Conservation (phyloP, 2,888 invertebrate genomes). For the Dicycla oo region DNA sequence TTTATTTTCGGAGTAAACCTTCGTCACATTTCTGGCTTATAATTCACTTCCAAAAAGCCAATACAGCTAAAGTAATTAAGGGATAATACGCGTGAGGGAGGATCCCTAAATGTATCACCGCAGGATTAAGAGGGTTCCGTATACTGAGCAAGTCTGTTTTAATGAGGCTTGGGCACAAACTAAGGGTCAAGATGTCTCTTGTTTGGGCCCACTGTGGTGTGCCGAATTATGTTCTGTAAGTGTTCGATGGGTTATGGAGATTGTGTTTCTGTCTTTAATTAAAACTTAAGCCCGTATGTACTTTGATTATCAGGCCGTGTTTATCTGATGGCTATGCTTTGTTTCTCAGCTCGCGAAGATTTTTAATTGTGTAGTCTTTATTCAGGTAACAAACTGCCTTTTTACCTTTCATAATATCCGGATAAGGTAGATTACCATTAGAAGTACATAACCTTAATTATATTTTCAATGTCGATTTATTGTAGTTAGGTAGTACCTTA, state of each 20-base stretch:
- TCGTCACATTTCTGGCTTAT: neutral
- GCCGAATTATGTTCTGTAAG: conserved; percentile 46
- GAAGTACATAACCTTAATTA: neutral
- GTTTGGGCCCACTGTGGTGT: conserved; percentile 37
- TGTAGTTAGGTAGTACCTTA: neutral
- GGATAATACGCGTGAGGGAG: conserved; percentile 47
- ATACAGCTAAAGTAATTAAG: conserved; percentile 56
- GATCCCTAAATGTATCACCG: conserved; percentile 53
- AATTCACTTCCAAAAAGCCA: conserved; percentile 46
- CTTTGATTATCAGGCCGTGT: neutral
- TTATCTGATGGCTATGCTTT: neutral
- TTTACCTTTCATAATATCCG: neutral
- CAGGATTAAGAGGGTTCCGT: conserved; percentile 61
- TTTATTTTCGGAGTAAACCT: neutral
- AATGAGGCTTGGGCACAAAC: conserved; percentile 59
- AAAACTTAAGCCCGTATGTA: conserved; percentile 11
- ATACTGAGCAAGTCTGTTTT: conserved; percentile 63
- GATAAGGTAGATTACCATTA: neutral
- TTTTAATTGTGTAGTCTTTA: neutral
- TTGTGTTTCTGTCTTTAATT: conserved; percentile 38
- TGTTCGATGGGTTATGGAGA: conserved; percentile 30
- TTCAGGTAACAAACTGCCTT: too few relatives aligned
- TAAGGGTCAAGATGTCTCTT: conserved; percentile 62
- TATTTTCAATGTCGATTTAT: too few relatives aligned
- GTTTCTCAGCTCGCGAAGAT: neutral